Evolutionary conservation across 92 coral and sea anemone species (phyloP).

Genomic region (Muricea muricata): DNA sequence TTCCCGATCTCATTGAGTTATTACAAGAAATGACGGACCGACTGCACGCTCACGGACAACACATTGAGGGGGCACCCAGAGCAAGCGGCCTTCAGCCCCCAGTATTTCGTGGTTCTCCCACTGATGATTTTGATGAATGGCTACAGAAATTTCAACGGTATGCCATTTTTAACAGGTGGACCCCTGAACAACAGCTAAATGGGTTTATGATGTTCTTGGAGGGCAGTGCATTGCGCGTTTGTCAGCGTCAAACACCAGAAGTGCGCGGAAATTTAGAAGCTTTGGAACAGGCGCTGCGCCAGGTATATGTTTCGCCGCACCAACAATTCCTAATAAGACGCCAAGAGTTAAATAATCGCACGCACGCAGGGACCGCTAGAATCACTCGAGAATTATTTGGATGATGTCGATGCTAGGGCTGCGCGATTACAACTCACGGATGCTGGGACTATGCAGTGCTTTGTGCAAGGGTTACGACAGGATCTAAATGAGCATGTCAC

Average conservation of each 20-base stretch:
- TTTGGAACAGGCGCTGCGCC: neutral
- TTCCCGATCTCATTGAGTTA: neutral
- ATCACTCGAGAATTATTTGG: slow-evolving; percentile 38
- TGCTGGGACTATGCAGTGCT: slow-evolving; percentile 22
- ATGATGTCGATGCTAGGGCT: slow-evolving; percentile 12
- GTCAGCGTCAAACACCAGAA: neutral
- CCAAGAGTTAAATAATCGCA: slow-evolving; percentile 31
- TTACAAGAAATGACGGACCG: neutral
- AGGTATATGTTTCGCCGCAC: slow-evolving; percentile 7
- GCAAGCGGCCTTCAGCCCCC: neutral
- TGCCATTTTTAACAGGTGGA: slow-evolving; percentile 2
- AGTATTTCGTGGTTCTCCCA: neutral
- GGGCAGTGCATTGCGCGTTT: slow-evolving; percentile 6
- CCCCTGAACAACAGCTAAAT: neutral
- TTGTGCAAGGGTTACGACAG: slow-evolving; percentile 41
- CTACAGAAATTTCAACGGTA: neutral
- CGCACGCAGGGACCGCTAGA: slow-evolving; percentile 39
- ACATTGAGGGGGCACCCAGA: neutral
- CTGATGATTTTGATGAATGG: slow-evolving; percentile 2
- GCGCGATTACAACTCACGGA: slow-evolving; percentile 29
- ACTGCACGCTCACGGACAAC: neutral
- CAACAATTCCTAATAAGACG: slow-evolving; percentile 26
- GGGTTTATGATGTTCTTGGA: neutral
- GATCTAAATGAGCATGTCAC: slow-evolving; percentile 24
- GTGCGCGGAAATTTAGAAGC: neutral